Conservation (phyloP, 1,140 invertebrate genomes). For the Neodiprion virginianus region DNA sequence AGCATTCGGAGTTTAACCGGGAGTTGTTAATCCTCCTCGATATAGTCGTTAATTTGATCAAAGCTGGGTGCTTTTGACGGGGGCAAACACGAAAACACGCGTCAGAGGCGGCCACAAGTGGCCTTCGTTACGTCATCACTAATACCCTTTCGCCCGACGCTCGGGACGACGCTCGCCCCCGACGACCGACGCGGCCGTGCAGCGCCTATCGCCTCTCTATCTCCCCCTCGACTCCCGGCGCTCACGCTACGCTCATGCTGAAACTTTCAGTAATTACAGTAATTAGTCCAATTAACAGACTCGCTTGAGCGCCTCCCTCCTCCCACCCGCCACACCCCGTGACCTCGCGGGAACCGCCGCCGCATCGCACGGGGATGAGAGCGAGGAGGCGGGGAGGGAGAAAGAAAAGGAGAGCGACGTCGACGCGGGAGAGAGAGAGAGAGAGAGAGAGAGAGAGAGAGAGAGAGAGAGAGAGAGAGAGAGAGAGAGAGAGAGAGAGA, state of each 20-base stretch:
- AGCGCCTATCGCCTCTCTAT: background rate
- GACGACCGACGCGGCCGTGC: background rate
- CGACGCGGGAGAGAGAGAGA: background rate
- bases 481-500: background rate
- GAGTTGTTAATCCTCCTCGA: background rate
- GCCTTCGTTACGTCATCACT: constrained; percentile 45
- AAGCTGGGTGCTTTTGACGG: background rate
- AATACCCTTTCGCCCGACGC: constrained; percentile 35
- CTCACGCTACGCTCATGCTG: constrained; percentile 38
- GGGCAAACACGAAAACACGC: constrained; percentile 46
- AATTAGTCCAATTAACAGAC: constrained; percentile 64
- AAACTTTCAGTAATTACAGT: constrained; percentile 63
- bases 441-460: too few relatives aligned
- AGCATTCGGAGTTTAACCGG: constrained; percentile 4
- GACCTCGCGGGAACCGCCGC: background rate
- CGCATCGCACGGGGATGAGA: background rate
- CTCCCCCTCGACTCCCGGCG: background rate
- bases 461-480: background rate
- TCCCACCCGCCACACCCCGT: constrained; percentile 21
- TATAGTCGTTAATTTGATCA: constrained; percentile 2
- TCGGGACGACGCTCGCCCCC: background rate
- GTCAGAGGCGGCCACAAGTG: constrained; percentile 40
- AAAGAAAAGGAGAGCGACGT: too few relatives aligned
- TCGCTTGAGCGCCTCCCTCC: constrained; percentile 50
- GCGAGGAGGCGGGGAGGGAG: too few relatives aligned